Evolutionary conservation across 2,113 vertebrate genomes (phyloP).

Genomic region (Emberiza fucata): DNA sequence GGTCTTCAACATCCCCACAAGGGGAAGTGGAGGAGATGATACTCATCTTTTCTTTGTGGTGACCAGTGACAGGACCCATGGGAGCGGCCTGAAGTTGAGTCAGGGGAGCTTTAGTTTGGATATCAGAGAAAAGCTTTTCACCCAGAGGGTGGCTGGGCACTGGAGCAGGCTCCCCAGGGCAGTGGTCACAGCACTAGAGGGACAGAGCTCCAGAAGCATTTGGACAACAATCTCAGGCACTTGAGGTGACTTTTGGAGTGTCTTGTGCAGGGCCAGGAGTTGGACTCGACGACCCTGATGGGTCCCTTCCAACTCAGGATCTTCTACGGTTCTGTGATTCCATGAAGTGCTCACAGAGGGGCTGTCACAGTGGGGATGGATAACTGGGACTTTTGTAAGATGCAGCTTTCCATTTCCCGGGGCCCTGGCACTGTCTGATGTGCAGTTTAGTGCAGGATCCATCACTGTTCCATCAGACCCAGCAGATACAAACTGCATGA

Average conservation of each 20-base stretch:
- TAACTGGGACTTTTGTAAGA: neutral
- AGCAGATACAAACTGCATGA: neutral
- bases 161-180: neutral
- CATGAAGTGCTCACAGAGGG: neutral
- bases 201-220: neutral
- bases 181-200: neutral
- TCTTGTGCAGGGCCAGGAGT: neutral
- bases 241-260: no score
- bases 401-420: neutral
- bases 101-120: neutral
- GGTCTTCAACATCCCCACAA: neutral
- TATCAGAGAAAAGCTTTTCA: neutral
- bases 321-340: accelerated
- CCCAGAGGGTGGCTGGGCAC: neutral
- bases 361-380: neutral
- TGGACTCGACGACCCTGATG: neutral
- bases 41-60: neutral
- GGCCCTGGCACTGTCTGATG: accelerated
- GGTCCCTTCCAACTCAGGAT: neutral
- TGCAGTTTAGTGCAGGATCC: neutral
- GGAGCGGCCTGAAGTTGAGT: neutral
- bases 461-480: neutral
- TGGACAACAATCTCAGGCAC: neutral
- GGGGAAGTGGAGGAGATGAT: neutral
- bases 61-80: neutral